Percentiles rank a stretch among this genome's conserved stretches.
phyloP scores from a whole-genome alignment of 2,888 invertebrate genomes.

The Napeogenes sylphis region DNA sequence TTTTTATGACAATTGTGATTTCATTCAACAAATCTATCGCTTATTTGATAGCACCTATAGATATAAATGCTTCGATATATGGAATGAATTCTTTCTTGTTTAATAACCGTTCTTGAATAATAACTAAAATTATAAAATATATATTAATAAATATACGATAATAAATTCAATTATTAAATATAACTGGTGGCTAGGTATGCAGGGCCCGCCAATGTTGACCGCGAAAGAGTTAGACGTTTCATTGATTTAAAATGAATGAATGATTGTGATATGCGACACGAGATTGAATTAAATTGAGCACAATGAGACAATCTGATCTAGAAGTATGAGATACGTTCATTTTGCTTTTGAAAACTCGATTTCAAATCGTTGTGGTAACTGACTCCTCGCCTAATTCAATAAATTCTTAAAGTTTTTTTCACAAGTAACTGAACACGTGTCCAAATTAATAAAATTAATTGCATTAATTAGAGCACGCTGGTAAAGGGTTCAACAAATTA shows the following conservation, averaged over 20 bases:
- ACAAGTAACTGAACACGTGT: constrained; percentile 53
- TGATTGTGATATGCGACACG: constrained; percentile 6
- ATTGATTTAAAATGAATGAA: constrained; percentile 25
- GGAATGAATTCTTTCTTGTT: too few species aligned
- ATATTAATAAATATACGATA: neutral
- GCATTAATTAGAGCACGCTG: constrained; percentile 71
- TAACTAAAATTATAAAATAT: neutral
- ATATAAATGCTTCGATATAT: too few species aligned
- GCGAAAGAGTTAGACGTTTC: constrained; percentile 42
- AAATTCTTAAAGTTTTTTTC: too few species aligned
- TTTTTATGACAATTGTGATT: neutral
- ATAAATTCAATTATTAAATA: neutral
- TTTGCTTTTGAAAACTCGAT: neutral
- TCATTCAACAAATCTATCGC: too few species aligned
- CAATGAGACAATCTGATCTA: constrained; percentile 4
- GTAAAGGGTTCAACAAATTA: constrained; percentile 70
- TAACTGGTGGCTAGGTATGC: neutral
- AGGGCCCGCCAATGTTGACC: constrained; percentile 8
- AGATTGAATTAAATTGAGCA: constrained; percentile 6
- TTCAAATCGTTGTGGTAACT: constrained; percentile 13
- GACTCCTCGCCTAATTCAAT: too few species aligned
- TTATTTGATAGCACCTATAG: too few species aligned
- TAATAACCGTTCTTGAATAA: too few species aligned
- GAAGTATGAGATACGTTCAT: constrained; percentile 2
- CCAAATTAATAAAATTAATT: constrained; percentile 72